Conservation (phyloP, 2,888 invertebrate species). For the Pomacea canaliculata region DNA sequence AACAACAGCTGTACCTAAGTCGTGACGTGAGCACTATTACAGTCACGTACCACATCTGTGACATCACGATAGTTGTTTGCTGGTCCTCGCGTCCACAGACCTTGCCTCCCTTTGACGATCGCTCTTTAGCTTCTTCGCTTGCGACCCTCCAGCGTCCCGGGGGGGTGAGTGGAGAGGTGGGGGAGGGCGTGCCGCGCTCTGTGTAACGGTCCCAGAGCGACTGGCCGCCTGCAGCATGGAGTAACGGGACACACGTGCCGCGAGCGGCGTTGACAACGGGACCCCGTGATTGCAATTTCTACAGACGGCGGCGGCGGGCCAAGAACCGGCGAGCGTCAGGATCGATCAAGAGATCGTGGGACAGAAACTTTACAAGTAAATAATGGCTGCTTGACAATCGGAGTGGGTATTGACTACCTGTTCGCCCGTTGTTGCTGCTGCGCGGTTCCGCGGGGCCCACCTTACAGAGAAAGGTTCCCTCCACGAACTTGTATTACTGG, state of each 20-base stretch:
- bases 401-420: conserved; percentile 7
- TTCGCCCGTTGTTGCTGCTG: background rate
- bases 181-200: no score
- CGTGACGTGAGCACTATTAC: no score
- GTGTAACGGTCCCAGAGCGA: background rate
- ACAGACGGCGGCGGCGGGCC: background rate
- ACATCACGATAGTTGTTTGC: no score
- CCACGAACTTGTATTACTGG: no score
- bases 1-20: no score
- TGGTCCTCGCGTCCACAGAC: no score
- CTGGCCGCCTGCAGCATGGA: background rate
- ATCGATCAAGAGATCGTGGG: conserved; percentile 4
- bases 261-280: background rate
- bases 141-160: no score
- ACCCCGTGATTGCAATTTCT: background rate
- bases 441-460: background rate
- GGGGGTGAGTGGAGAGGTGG: no score
- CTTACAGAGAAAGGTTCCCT: background rate
- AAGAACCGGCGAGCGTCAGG: background rate
- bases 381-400: conserved; percentile 14
- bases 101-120: no score
- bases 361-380: conserved; percentile 10
- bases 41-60: no score
- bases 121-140: no score
- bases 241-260: background rate